Percentiles rank a stretch among this genome's conserved stretches.
Evolutionary conservation across 2,113 vertebrate species (phyloP).

Genomic region (Circaetus gallicus): DNA sequence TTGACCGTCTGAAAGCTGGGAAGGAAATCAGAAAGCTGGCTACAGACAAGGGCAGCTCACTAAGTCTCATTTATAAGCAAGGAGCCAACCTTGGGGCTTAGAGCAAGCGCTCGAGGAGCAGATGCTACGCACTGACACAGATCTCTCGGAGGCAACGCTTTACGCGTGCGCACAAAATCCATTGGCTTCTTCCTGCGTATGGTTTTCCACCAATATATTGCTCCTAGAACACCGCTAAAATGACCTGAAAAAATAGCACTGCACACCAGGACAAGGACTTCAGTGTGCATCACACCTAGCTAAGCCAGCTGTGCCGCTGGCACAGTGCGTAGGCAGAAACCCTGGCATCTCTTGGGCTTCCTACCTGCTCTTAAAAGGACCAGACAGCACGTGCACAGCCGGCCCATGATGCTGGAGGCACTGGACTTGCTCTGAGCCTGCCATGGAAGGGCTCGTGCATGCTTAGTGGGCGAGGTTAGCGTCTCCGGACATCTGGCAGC

Average conservation of each 20-base stretch:
- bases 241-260: background rate
- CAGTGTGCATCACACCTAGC: background rate
- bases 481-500: slow-evolving; percentile 24
- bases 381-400: background rate
- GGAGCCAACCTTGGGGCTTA: background rate
- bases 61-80: background rate
- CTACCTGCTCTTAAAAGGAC: background rate
- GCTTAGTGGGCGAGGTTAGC: slow-evolving; percentile 11
- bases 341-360: background rate
- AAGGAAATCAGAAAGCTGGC: background rate
- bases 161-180: background rate
- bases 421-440: background rate
- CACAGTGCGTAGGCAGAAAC: background rate
- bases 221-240: background rate
- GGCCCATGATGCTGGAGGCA: background rate
- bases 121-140: background rate
- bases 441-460: background rate
- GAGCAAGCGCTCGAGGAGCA: background rate
- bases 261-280: background rate
- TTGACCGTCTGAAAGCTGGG: background rate
- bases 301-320: background rate
- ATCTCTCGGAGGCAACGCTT: background rate
- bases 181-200: background rate
- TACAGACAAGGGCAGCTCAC: background rate
- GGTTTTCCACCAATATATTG: background rate